Percentiles rank a stretch among this genome's conserved stretches.
Evolutionary conservation across 2,113 vertebrate species (phyloP).

Genomic region (Eudyptes chrysolophus): DNA sequence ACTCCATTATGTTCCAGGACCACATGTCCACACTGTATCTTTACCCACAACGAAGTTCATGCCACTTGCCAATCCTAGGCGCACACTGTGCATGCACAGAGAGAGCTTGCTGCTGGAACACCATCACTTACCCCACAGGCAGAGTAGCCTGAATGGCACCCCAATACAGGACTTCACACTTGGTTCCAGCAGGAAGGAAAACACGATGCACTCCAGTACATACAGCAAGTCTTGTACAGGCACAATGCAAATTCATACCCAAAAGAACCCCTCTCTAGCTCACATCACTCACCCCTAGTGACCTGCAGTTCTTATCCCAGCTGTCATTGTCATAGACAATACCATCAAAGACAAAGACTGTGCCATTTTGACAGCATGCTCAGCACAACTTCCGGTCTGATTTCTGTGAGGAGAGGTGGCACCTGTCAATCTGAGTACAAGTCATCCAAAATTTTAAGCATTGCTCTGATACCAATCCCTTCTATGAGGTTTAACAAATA

Average conservation of each 20-base stretch:
- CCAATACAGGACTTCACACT: background rate
- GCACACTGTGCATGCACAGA: no score
- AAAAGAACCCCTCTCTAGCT: background rate
- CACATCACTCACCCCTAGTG: background rate
- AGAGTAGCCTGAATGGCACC: background rate
- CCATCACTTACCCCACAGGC: background rate
- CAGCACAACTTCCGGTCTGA: background rate
- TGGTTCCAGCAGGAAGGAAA: background rate
- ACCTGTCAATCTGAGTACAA: background rate
- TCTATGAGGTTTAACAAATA: background rate
- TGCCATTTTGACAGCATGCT: background rate
- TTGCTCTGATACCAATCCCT: background rate
- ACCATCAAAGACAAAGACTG: background rate
- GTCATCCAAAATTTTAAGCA: background rate
- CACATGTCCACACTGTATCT: background rate
- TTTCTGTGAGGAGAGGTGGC: background rate
- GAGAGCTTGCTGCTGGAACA: background rate
- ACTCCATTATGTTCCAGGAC: background rate
- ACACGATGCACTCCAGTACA: no score
- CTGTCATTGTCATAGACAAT: background rate
- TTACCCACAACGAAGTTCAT: background rate
- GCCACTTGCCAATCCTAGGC: background rate
- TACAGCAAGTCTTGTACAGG: background rate
- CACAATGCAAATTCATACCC: background rate
- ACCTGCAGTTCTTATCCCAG: background rate